A percentile compares a stretch with the other conserved stretches of the same genome.
Conservation (phyloP, 2,888 invertebrate species). For the Muscina levida region DNA sequence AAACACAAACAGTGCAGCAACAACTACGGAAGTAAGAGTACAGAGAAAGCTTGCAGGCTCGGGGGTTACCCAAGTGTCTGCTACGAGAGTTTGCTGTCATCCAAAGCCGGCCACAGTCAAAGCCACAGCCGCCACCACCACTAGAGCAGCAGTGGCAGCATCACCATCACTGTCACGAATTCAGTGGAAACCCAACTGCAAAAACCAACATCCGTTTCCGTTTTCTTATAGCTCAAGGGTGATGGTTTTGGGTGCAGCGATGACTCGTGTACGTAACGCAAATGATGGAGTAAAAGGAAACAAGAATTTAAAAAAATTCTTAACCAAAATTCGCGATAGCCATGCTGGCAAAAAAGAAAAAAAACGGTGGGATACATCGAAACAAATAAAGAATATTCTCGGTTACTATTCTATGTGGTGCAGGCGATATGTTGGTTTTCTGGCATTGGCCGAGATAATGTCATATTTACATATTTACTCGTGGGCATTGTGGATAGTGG, state of each 20-base stretch:
- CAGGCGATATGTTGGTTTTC: conserved; percentile 17
- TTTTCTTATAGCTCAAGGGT: conserved; percentile 55
- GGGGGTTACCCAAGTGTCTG: no score
- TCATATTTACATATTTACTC: conserved; percentile 23
- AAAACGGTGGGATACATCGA: no score
- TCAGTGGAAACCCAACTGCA: conserved; percentile 53
- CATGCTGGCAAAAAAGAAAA: conserved; percentile 7
- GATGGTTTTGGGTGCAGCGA: conserved; percentile 18
- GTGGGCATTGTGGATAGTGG: background rate
- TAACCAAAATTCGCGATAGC: background rate
- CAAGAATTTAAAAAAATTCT: conserved; percentile 27
- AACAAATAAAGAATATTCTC: conserved; percentile 11
- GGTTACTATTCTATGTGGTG: conserved; percentile 30
- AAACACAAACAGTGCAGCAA: background rate
- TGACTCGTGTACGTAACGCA: background rate
- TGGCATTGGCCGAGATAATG: conserved; percentile 7
- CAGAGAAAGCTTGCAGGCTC: no score
- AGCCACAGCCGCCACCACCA: conserved; percentile 5
- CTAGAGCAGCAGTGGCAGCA: conserved; percentile 10
- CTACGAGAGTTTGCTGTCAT: conserved; percentile 1
- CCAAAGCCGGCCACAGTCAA: conserved; percentile 6
- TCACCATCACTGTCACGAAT: conserved; percentile 42
- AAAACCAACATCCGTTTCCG: conserved; percentile 65
- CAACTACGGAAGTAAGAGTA: no score
- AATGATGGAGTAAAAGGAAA: conserved; percentile 14